Percentiles rank a stretch among this genome's conserved stretches.
phyloP scores from a whole-genome alignment of 2,888 invertebrate genomes.

The Dasypolia templi region DNA sequence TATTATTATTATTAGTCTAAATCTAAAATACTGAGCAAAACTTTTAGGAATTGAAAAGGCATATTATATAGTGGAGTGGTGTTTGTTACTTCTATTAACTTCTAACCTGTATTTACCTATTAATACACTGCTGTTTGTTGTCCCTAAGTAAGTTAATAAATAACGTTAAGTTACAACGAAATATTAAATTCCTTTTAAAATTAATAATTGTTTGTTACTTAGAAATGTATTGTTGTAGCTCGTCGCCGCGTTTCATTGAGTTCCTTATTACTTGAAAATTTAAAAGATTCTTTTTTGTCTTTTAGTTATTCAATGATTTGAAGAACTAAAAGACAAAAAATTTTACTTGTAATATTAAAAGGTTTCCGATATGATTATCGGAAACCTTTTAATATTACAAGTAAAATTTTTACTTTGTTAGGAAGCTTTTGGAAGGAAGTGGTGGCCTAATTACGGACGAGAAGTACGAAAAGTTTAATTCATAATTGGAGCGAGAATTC shows the following conservation, averaged over 20 bases:
- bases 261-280: constrained; percentile 32
- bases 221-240: constrained; percentile 12
- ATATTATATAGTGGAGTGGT: too few species aligned
- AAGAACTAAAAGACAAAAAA: too few species aligned
- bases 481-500: constrained; percentile 6
- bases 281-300: too few species aligned
- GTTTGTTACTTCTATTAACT: too few species aligned
- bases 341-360: constrained; percentile 40
- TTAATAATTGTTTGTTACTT: constrained; percentile 4
- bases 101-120: too few species aligned
- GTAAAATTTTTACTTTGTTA: constrained; percentile 28
- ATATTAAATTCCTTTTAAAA: constrained; percentile 25
- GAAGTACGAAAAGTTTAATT: constrained; percentile 27
- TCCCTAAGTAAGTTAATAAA: too few species aligned
- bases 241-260: neutral
- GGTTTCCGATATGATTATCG: constrained; percentile 15
- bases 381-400: constrained; percentile 53
- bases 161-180: neutral
- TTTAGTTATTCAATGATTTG: too few species aligned
- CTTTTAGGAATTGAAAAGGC: neutral
- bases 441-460: constrained; percentile 35
- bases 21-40: neutral
- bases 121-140: too few species aligned
- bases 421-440: constrained; percentile 49
- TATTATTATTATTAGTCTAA: too few species aligned